Evolutionary conservation across 1,140 invertebrate species (phyloP), one percentile per base, ranked within the genome.

Genomic region (Diorhabda carinulata): DNA sequence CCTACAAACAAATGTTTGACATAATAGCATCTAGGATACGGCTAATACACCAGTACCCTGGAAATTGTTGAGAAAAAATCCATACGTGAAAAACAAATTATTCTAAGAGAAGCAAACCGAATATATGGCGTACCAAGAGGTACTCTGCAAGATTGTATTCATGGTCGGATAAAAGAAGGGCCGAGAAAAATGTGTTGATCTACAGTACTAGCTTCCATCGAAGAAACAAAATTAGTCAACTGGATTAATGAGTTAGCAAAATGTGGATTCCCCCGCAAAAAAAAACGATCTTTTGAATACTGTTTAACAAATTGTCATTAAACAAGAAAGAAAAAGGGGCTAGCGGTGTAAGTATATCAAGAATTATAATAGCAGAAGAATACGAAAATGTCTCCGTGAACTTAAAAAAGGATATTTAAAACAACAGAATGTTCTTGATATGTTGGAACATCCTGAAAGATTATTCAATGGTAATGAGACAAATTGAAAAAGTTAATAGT

Each of bases 381-480:
- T 25, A 25, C 25, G 25, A 25, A 25, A 25, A 25, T 25, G 25
- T 25, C 2, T 25, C 25, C 25, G 25, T 25, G 25, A 25, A 25
- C 25, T 25, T 25, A 25, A 25, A 25, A 25, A 25, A 25, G 25
- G 25, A 61, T 58, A 70, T n/a, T 66, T 64, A 58, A 64, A 65
- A 25, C 25, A 67, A 43, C 42, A 10, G 56, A 64, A 73, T 1
- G 43, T 43, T 10, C 43, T 41, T 40, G 43, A 78, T 70, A 71
- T 81, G 66, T 64, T 81, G 43, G 40, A 70, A 56, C 70, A 78
- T 64, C 71, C 73, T 9, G 66, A 59, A 45, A 57, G 76, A 41
- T 76, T 82, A 25, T 77, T 79, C 58, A 82, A 83, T 69, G 73
- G 74, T 25, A 25, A 25, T 25, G 25, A 25, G 25, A 25, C 25